Evolutionary conservation across 2,113 vertebrate genomes (phyloP).

Genomic region (Psammodynastes pulverulentus): DNA sequence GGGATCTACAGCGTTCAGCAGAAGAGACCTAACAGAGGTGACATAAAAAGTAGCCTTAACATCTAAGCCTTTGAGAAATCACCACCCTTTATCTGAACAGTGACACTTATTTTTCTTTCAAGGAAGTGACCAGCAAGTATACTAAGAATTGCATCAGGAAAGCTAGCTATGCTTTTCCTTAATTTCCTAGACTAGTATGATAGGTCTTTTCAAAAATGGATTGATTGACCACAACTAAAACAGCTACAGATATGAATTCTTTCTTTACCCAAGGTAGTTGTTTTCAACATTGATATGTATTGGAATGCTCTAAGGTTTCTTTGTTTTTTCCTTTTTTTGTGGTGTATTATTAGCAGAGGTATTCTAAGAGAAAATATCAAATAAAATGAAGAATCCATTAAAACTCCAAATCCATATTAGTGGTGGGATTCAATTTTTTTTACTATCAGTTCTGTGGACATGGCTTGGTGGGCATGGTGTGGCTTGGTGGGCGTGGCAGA

Average conservation of each 20-base stretch:
- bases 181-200: background rate
- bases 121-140: background rate
- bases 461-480: too few relatives aligned
- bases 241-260: constrained; percentile 1
- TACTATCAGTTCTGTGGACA: too few relatives aligned
- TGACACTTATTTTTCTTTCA: background rate
- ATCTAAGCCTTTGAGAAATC: background rate
- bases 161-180: background rate
- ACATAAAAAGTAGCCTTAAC: background rate
- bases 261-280: background rate
- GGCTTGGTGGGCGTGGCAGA: too few relatives aligned
- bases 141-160: background rate
- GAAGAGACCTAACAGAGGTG: background rate
- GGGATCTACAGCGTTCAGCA: background rate
- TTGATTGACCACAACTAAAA: background rate
- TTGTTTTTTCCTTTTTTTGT: background rate
- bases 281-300: background rate
- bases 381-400: background rate
- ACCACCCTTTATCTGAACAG: background rate
- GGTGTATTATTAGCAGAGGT: background rate
- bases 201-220: background rate
- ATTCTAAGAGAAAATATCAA: background rate
- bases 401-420: background rate
- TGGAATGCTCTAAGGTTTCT: background rate
- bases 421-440: too few relatives aligned